These are phyloP conservation scores for Neopipo cinnamomea DNA, from an alignment of 2,113 vertebrate genomes.

Conservation along the genomic window DNA sequence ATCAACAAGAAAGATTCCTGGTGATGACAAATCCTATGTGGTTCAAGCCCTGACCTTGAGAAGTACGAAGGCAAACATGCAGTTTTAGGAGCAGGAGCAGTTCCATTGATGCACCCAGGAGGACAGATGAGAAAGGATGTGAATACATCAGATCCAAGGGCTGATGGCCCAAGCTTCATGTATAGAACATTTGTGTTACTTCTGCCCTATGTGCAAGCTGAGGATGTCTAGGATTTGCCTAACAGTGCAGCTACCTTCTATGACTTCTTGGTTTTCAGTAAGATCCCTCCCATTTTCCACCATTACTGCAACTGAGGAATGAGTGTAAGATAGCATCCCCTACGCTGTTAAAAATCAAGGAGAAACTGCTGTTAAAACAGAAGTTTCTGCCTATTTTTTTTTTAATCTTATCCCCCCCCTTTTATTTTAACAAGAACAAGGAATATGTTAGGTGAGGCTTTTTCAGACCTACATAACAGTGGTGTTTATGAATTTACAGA, in stretches of 20 bases:
- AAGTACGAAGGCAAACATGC: not conserved
- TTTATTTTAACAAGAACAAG: not conserved
- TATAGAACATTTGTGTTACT: not conserved
- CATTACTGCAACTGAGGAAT: not conserved
- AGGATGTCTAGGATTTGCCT: not conserved
- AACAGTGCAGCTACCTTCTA: not conserved
- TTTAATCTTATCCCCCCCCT: rapidly evolving
- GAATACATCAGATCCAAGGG: not conserved
- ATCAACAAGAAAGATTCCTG: not conserved
- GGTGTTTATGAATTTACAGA: not conserved
- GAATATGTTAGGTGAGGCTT: not conserved
- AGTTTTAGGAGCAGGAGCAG: not conserved
- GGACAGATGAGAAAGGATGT: not conserved
- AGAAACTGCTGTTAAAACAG: not conserved
- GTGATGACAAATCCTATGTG: not conserved
- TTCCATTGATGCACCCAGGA: not conserved
- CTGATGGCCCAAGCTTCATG: not conserved
- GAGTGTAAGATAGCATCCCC: not conserved
- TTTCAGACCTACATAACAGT: not conserved
- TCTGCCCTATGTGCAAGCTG: not conserved
- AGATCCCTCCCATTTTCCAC: not conserved
- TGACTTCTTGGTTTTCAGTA: not conserved
- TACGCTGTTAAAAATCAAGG: not conserved
- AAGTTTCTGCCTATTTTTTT: not conserved
- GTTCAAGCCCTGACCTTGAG: not conserved